Evolutionary conservation across 2,113 vertebrate species (phyloP).

Genomic region (Tor tambroides): DNA sequence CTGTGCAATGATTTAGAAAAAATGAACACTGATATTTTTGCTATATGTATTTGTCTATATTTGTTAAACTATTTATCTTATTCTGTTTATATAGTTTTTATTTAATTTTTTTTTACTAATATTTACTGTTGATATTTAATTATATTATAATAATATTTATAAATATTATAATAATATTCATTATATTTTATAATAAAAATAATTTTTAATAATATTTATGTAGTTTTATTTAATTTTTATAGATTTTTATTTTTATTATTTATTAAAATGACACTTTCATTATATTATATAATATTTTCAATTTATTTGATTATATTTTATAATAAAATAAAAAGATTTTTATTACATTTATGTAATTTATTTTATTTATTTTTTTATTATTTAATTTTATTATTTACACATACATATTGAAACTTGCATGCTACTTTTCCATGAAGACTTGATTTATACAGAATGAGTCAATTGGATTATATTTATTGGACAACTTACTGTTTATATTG

Average conservation of each 20-base stretch:
- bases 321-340: too few relatives aligned
- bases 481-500: not conserved
- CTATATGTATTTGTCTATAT: not conserved
- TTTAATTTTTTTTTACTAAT: not conserved
- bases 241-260: too few relatives aligned
- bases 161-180: too few relatives aligned
- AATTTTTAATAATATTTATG: too few relatives aligned
- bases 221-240: too few relatives aligned
- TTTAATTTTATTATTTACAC: not conserved
- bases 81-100: not conserved
- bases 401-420: not conserved
- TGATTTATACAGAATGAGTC: not conserved
- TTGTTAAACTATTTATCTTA: not conserved
- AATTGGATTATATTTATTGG: not conserved
- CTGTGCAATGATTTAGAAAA: not conserved
- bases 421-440: not conserved
- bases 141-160: too few relatives aligned
- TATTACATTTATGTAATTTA: too few relatives aligned
- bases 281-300: too few relatives aligned
- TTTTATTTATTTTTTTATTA: not conserved
- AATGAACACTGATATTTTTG: not conserved
- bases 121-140: too few relatives aligned
- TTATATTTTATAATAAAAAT: too few relatives aligned
- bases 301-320: too few relatives aligned
- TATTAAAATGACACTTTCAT: too few relatives aligned